phyloP scores from a whole-genome alignment of 1,140 invertebrate genomes.

The Ips typographus region DNA sequence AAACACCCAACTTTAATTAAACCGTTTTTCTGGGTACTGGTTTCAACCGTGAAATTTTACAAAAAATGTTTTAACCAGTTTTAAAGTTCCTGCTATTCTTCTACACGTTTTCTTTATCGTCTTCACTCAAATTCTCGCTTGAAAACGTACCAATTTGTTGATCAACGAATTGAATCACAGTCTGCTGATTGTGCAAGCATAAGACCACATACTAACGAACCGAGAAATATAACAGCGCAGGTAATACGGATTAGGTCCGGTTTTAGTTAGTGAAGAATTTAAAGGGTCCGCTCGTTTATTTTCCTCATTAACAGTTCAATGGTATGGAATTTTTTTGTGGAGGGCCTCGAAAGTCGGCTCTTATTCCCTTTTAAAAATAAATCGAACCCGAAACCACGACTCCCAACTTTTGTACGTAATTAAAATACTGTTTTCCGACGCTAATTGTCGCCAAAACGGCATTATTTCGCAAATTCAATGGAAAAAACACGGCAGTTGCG shows the following conservation, averaged over 20 bases:
- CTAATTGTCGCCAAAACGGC: constrained; percentile 28
- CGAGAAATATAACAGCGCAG: constrained; percentile 15
- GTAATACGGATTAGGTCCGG: constrained; percentile 42
- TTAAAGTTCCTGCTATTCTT: constrained; percentile 18
- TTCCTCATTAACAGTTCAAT: constrained; percentile 41
- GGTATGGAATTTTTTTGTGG: constrained; percentile 32
- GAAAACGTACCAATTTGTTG: background rate
- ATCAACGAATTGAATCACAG: background rate
- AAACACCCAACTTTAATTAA: constrained; percentile 27
- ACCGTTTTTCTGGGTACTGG: constrained; percentile 25
- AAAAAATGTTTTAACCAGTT: constrained; percentile 32
- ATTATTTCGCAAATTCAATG: constrained; percentile 27
- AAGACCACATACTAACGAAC: background rate
- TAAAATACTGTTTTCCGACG: constrained; percentile 33
- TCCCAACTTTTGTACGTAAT: constrained; percentile 24
- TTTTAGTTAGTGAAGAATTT: constrained; percentile 44
- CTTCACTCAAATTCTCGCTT: too few relatives aligned
- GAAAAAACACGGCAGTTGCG: background rate
- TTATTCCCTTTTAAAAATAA: constrained; percentile 31
- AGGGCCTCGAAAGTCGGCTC: constrained; percentile 20
- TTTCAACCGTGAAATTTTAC: constrained; percentile 28
- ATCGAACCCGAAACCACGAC: constrained; percentile 22
- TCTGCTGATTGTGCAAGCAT: background rate
- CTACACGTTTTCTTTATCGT: background rate
- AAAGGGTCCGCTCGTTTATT: constrained; percentile 44